Conservation (phyloP, 1,140 invertebrate genomes). For the Antheraea pernyi region DNA sequence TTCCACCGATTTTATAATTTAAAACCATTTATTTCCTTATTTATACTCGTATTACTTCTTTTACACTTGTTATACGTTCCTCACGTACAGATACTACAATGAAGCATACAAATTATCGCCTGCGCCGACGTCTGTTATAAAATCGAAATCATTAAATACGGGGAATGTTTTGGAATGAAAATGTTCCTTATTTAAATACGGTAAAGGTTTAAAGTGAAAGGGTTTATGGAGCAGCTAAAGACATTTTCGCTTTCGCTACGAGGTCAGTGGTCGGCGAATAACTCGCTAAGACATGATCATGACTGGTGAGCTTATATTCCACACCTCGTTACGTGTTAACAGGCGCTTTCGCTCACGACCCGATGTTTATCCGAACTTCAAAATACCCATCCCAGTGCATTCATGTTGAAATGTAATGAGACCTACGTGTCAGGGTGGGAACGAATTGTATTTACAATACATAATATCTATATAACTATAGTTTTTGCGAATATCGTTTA, state of each 20-base stretch:
- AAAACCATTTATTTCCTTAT: slow-evolving; percentile 62
- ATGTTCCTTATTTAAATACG: slow-evolving; percentile 22
- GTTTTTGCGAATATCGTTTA: too few relatives aligned
- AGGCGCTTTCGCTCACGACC: slow-evolving; percentile 75
- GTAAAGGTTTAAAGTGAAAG: slow-evolving; percentile 21
- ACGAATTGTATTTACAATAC: slow-evolving; percentile 20
- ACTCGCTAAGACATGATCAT: slow-evolving; percentile 75
- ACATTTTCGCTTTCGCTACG: slow-evolving; percentile 40
- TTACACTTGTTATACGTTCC: slow-evolving; percentile 60
- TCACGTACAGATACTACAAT: slow-evolving; percentile 73
- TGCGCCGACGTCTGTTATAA: slow-evolving; percentile 58
- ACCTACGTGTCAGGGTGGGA: slow-evolving; percentile 54
- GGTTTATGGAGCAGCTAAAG: slow-evolving; percentile 22
- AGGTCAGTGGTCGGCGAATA: slow-evolving; percentile 73
- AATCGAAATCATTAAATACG: slow-evolving; percentile 45
- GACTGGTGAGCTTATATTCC: slow-evolving; percentile 75
- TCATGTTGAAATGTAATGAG: slow-evolving; percentile 66
- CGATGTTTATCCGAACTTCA: slow-evolving; percentile 73
- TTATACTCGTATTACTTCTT: slow-evolving; percentile 57
- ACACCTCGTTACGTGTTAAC: slow-evolving; percentile 78
- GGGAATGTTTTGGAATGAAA: slow-evolving; percentile 20
- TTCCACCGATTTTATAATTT: slow-evolving; percentile 42
- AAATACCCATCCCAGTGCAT: slow-evolving; percentile 49
- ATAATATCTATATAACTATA: too few relatives aligned
- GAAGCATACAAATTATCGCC: slow-evolving; percentile 75